Conservation (phyloP, 2,888 invertebrate species). For the Stenchaetothrips biformis region DNA sequence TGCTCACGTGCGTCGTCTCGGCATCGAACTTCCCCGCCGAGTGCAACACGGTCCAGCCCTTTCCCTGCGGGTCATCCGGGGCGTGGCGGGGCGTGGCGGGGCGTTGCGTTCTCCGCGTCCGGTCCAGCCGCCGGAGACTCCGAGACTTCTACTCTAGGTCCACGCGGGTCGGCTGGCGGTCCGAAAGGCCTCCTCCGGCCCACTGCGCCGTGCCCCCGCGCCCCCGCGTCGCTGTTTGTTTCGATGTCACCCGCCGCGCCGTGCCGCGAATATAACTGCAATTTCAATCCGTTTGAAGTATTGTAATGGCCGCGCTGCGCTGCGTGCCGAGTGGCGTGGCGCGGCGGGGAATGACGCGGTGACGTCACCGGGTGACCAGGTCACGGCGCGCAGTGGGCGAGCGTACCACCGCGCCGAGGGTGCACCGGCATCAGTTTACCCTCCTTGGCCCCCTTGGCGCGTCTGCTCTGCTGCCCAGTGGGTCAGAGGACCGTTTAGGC, state of each 20-base stretch:
- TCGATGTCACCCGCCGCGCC: too few species aligned
- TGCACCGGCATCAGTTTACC: constrained; percentile 3
- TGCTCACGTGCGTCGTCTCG: background rate
- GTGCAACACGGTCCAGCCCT: background rate
- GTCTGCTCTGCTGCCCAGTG: too few species aligned
- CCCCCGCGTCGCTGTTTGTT: too few species aligned
- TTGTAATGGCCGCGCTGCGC: too few species aligned
- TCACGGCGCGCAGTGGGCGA: background rate
- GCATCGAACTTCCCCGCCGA: background rate
- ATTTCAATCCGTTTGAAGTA: too few species aligned
- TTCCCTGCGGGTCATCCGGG: background rate
- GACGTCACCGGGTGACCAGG: background rate
- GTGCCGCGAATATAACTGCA: too few species aligned
- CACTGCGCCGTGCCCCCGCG: too few species aligned
- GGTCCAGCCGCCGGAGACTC: too few species aligned
- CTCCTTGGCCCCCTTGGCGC: background rate
- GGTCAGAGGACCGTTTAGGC: too few species aligned
- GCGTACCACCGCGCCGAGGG: background rate
- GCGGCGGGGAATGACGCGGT: background rate
- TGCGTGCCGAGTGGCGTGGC: background rate
- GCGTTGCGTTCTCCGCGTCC: background rate
- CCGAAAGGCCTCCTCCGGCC: too few species aligned
- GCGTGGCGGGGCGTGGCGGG: background rate
- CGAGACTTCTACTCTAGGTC: too few species aligned
- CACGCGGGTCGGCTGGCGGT: too few species aligned